Evolutionary conservation across 2,888 invertebrate genomes (phyloP).

Genomic region (Dryobotodes eremita): DNA sequence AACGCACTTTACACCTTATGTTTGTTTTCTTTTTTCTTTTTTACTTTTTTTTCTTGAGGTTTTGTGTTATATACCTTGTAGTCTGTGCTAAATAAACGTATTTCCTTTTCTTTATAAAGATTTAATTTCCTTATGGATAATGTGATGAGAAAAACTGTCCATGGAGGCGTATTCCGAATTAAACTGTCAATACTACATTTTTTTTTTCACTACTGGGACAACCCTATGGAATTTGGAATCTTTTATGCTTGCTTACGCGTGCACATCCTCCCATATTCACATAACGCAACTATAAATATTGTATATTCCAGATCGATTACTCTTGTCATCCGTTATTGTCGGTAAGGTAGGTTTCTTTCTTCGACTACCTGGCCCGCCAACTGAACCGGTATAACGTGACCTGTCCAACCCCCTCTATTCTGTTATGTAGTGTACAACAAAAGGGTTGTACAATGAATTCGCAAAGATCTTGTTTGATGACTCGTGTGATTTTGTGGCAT

Average conservation of each 20-base stretch:
- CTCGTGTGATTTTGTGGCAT: slow-evolving; percentile 68
- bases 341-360: slow-evolving; percentile 40
- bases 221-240: not conserved
- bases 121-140: slow-evolving; percentile 15
- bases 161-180: not conserved
- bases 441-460: slow-evolving; percentile 58
- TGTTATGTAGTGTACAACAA: slow-evolving; percentile 41
- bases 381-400: slow-evolving; percentile 29
- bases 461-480: slow-evolving; percentile 59
- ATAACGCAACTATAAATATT: slow-evolving; percentile 26
- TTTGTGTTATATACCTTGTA: no score
- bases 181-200: not conserved
- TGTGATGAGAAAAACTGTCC: slow-evolving; percentile 6
- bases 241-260: slow-evolving; percentile 8
- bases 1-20: no score
- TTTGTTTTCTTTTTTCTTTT: no score
- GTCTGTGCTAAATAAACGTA: no score
- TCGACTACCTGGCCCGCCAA: slow-evolving; percentile 33
- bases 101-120: not conserved
- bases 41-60: no score
- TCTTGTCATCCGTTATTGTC: slow-evolving; percentile 33
- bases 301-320: slow-evolving; percentile 38
- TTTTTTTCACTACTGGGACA: not conserved
- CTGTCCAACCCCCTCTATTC: slow-evolving; percentile 38
- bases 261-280: slow-evolving; percentile 6